Evolutionary conservation across 2,888 invertebrate species (phyloP), one percentile per base, ranked within the genome.

Genomic region (Eilema depressum): DNA sequence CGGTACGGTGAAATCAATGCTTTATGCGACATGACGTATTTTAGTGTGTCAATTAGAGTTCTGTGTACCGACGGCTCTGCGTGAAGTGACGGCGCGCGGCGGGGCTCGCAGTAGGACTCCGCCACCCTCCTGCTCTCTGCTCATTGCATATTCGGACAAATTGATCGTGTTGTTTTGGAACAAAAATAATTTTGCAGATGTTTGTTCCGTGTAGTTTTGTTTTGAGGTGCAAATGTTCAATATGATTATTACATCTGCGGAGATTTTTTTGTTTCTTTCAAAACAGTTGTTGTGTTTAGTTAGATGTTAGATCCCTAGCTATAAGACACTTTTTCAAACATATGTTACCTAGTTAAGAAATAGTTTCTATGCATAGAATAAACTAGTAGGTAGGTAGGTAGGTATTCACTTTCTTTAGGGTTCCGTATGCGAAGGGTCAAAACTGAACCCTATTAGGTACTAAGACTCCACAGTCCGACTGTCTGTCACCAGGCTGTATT

Each of bases 11-110:
- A 81, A 87, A 85, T 84, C 83, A 84, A 81, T 78, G 83, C 82
- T 89, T 90, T 89, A 85, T 91, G 85, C 83, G 78, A 84, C 82
- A 86, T 90, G 89, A 91, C 89, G 89, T 90, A 91, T 91, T 92
- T 92, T 93, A 93, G 93, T 93, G 93, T 94, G 92, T 94, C 94
- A 94, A 95, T 95, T 95, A 94, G 94, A 94, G 92, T 89, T 91
- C 88, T 94, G 94, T 93, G 89, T 93, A 86, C 89, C 87, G 90
- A 89, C 89, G 88, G 77, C 94, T 63, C 94, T 93, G 95, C 94
- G 84, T 90, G 94, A 88, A 88, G 83, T 86, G 86, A 80, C 88
- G 89, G 79, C 80, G 78, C 89, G 77, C 90, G 87, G 80, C 84
- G 86, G 86, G 84, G 78, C 78, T 80, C 76, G 56, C 80, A 70